Conservation (phyloP, 2,113 vertebrate species). For the Anas platyrhynchos region DNA sequence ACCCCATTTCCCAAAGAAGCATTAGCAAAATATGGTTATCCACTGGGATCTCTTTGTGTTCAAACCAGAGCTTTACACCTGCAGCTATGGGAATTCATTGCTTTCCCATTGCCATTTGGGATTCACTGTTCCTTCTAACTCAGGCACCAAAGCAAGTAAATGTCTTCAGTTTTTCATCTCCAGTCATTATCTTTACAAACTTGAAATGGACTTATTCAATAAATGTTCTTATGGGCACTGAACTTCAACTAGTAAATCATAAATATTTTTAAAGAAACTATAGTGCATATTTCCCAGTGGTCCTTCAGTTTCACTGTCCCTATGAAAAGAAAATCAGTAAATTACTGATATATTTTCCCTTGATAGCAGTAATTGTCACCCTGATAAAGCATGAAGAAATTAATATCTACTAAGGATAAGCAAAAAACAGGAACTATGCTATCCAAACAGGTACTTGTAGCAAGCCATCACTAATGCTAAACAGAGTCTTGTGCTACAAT, state of each 20-base stretch:
- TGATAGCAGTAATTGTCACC: neutral
- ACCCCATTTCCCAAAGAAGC: neutral
- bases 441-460: neutral
- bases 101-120: neutral
- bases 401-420: neutral
- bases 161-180: neutral
- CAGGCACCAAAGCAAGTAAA: neutral
- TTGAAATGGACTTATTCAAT: neutral
- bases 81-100: neutral
- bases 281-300: neutral
- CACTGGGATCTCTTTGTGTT: neutral
- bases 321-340: neutral
- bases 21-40: neutral
- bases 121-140: neutral
- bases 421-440: neutral
- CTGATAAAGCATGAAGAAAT: neutral
- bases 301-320: neutral
- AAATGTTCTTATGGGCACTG: neutral
- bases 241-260: neutral
- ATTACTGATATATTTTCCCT: neutral
- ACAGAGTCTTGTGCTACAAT: neutral
- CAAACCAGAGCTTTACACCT: neutral
- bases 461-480: neutral
- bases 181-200: conserved; percentile 4
- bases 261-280: conserved; percentile 29